These are phyloP conservation scores for Oplegnathus fasciatus DNA, from an alignment of 2,113 vertebrate species.

Conservation along the genomic window DNA sequence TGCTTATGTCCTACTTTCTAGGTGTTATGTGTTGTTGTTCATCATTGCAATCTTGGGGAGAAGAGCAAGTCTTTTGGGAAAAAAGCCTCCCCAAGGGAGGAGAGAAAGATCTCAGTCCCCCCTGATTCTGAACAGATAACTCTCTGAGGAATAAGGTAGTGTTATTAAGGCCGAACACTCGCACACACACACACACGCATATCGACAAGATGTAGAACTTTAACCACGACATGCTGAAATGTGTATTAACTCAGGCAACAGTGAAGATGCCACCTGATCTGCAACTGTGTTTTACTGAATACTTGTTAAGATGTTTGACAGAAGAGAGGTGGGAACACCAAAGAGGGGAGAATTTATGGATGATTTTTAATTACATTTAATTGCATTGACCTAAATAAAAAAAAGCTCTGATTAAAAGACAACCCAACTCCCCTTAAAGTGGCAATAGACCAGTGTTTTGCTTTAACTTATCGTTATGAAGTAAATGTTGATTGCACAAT, in stretches of 20 bases:
- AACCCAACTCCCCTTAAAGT: background rate
- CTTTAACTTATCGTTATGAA: too few relatives aligned
- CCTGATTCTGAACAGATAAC: slow-evolving; percentile 54
- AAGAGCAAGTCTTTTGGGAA: slow-evolving; percentile 58
- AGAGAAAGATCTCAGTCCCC: slow-evolving; percentile 66
- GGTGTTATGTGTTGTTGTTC: slow-evolving; percentile 72
- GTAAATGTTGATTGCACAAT: too few relatives aligned
- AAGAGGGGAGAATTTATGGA: background rate
- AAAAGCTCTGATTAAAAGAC: background rate
- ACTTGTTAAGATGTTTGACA: slow-evolving; percentile 9
- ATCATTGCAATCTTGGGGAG: slow-evolving; percentile 62
- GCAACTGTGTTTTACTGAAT: background rate
- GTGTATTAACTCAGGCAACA: background rate
- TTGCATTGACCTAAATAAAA: background rate
- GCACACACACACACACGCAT: slow-evolving; percentile 8
- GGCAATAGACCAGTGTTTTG: too few relatives aligned
- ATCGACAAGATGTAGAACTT: slow-evolving; percentile 25
- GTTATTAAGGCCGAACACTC: slow-evolving; percentile 58
- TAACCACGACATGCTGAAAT: background rate
- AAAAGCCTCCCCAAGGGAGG: slow-evolving; percentile 49
- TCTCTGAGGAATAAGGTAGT: slow-evolving; percentile 57
- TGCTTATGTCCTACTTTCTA: slow-evolving; percentile 73
- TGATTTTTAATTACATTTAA: background rate
- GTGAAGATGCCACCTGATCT: slow-evolving; percentile 15
- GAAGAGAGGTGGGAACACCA: background rate